These are phyloP conservation scores for Zygothrica quintamaculata DNA, from an alignment of 2,888 invertebrate species.

Conservation along the genomic window DNA sequence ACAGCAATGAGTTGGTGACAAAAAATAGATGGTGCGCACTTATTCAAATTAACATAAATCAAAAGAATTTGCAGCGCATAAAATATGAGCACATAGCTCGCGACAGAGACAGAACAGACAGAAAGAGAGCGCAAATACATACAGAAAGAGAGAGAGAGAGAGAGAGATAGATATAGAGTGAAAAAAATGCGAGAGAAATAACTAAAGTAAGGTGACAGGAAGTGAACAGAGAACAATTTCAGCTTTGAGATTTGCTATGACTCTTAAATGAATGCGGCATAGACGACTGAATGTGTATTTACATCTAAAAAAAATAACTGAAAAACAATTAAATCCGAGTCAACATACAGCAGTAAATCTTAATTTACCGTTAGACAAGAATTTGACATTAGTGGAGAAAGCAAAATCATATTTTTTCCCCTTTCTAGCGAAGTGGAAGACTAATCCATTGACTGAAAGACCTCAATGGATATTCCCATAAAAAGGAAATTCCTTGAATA, in stretches of 20 bases:
- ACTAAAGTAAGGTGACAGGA: slow-evolving; percentile 25
- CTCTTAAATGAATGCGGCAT: slow-evolving; percentile 30
- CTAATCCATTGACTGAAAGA: no score
- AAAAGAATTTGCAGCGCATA: slow-evolving; percentile 75
- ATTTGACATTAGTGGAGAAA: no score
- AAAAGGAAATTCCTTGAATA: no score
- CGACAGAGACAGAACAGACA: slow-evolving; percentile 13
- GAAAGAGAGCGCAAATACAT: neutral
- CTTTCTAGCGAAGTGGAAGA: no score
- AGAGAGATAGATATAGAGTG: neutral
- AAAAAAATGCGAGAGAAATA: neutral
- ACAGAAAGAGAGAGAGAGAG: slow-evolving; percentile 1
- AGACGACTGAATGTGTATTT: slow-evolving; percentile 3
- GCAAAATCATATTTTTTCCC: no score
- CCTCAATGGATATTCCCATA: no score
- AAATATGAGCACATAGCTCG: slow-evolving; percentile 41
- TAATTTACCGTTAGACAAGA: no score
- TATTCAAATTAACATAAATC: slow-evolving; percentile 82
- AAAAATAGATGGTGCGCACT: slow-evolving; percentile 69
- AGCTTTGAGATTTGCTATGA: slow-evolving; percentile 28
- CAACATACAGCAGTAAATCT: no score
- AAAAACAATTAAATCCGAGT: neutral
- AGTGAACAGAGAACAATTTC: slow-evolving; percentile 34
- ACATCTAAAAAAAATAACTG: neutral
- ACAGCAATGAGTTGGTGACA: slow-evolving; percentile 51